Evolutionary conservation across 2,888 invertebrate species (phyloP).

Genomic region (Polylopha cassiicola): DNA sequence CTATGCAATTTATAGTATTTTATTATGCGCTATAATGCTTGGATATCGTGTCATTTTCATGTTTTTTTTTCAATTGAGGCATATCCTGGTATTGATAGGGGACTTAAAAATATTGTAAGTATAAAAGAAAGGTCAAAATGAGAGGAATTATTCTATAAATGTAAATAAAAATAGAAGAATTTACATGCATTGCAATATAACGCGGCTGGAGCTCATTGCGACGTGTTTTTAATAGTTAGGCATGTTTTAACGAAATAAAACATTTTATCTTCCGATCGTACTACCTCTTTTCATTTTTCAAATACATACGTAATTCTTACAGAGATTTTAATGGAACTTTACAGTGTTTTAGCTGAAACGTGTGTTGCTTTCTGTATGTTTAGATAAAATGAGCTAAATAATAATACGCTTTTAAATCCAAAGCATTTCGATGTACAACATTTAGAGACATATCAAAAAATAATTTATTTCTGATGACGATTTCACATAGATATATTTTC

Average conservation of each 20-base stretch:
- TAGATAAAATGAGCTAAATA: no score
- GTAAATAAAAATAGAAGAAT: conserved; percentile 61
- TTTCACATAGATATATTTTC: conserved; percentile 58
- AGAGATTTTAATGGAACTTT: conserved; percentile 10
- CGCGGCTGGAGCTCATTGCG: conserved; percentile 37
- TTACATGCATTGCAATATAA: conserved; percentile 41
- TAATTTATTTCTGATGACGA: conserved; percentile 40
- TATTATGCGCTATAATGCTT: conserved; percentile 40
- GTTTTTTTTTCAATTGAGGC: conserved; percentile 40
- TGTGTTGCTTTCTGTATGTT: conserved; percentile 18
- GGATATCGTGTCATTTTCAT: conserved; percentile 27
- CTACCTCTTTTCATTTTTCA: conserved; percentile 37
- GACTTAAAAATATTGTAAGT: conserved; percentile 55
- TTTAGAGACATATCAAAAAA: conserved; percentile 61
- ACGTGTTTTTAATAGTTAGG: conserved; percentile 17
- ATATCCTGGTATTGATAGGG: conserved; percentile 62
- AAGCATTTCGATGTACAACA: conserved; percentile 54
- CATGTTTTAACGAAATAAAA: conserved; percentile 18
- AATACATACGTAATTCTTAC: conserved; percentile 5
- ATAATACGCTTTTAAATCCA: conserved; percentile 20
- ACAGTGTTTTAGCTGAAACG: conserved; percentile 14
- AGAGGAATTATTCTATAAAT: conserved; percentile 73
- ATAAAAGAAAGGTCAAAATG: conserved; percentile 72
- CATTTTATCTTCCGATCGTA: conserved; percentile 35
- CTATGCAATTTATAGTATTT: conserved; percentile 49